A percentile compares a stretch with the other conserved stretches of the same genome.
phyloP scores from a whole-genome alignment of 2,113 vertebrate genomes.

The Thomomys bottae region DNA sequence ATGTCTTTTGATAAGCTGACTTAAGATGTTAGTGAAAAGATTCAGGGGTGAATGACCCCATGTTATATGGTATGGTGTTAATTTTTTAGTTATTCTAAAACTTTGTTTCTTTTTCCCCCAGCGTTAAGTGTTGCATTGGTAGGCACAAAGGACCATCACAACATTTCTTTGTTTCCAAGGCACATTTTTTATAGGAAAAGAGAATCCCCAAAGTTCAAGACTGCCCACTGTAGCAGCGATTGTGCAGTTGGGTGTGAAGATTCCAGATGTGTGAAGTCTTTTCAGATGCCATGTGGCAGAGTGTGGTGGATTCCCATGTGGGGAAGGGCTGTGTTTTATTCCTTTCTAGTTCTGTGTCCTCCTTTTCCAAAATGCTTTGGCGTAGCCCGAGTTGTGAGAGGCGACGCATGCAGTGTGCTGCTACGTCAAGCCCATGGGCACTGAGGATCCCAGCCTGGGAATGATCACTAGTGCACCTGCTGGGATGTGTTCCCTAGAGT shows the following conservation, averaged over 20 bases:
- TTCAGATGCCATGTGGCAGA: not conserved
- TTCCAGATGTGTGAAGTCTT: not conserved
- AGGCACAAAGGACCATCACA: not conserved
- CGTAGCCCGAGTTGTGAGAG: not conserved
- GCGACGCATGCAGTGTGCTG: not conserved
- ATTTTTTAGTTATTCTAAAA: not conserved
- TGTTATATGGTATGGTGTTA: not conserved
- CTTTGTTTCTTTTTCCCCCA: not conserved
- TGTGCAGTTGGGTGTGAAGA: not conserved
- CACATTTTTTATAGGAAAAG: not conserved
- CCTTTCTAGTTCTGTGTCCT: not conserved
- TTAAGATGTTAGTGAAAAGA: conserved; percentile 20
- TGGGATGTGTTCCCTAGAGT: not conserved
- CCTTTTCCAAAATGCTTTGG: not conserved
- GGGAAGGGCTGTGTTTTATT: not conserved
- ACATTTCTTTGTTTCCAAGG: not conserved
- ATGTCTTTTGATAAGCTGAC: not conserved
- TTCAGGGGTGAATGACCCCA: not conserved
- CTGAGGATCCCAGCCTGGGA: not conserved
- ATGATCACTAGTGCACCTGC: not conserved
- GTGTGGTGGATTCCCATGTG: not conserved
- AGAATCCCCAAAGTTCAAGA: not conserved
- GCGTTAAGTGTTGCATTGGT: not conserved
- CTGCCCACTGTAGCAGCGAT: not conserved
- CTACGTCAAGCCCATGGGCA: not conserved